Conservation (phyloP, 2,113 vertebrate species). For the Nematolebias whitei region DNA sequence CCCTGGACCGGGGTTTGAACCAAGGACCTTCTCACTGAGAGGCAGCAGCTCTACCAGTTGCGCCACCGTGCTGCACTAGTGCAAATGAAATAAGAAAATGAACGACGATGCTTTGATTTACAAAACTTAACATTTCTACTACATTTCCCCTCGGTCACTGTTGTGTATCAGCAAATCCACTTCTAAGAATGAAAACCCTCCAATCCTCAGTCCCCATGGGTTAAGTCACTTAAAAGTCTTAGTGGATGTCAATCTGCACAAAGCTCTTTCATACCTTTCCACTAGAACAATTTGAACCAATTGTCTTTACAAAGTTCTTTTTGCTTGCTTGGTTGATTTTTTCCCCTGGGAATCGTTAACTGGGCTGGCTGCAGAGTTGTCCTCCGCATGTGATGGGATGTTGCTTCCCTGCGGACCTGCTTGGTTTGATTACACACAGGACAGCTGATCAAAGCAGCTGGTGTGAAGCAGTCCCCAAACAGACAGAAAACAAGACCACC, state of each 20-base stretch:
- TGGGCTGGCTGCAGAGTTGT: slow-evolving; percentile 1
- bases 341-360: not conserved
- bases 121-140: not conserved
- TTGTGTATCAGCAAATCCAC: not conserved
- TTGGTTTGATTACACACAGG: slow-evolving; percentile 47
- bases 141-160: not conserved
- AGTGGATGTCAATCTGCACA: not conserved
- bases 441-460: slow-evolving; percentile 59
- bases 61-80: too few species aligned
- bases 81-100: not conserved
- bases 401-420: slow-evolving; percentile 50
- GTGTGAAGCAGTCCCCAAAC: slow-evolving; percentile 24
- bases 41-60: too few species aligned
- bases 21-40: too few species aligned
- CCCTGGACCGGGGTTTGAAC: too few species aligned
- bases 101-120: not conserved
- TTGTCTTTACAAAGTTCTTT: slow-evolving; percentile 3
- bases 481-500: slow-evolving; percentile 34
- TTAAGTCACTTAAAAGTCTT: not conserved
- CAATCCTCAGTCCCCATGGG: not conserved
- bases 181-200: not conserved
- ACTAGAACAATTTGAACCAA: not conserved
- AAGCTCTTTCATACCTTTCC: slow-evolving; percentile 2
- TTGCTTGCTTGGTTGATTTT: slow-evolving; percentile 4
- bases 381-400: slow-evolving; percentile 36